Base-by-base conservation (phyloP, 2,888 invertebrate species). In the Horisme vitalbata region DNA sequence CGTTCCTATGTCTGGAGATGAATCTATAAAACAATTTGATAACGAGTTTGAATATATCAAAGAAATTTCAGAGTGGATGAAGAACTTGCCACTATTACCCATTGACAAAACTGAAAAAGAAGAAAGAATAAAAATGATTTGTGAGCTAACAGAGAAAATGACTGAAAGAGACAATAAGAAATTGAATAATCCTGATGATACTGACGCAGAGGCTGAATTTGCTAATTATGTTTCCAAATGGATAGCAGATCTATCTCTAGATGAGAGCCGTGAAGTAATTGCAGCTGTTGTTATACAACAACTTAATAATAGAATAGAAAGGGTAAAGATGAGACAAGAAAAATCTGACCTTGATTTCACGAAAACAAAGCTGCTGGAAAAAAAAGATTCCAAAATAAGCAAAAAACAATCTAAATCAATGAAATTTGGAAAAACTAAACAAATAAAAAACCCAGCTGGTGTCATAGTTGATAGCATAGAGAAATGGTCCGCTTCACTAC, bases 61-160 rank as follows among this genome's bases (percentile, higher is more conserved):
- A 58, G 78, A 82, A 60, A 79, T 83, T 51, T 59, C 70, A 13
- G 73, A 79, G 14, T 83, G 81, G 81, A 45, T 83, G 21, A 72
- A 75, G 52, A 78, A 77, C 52, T 58, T 83, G 27, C 77, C 81
- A 1, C 44, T 83, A 2, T 33, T 68, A 38, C 60, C 71, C 4
- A 45, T 69, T 28, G 58, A 57, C 10, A n/a, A 56, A 5, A 38
- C 52, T 35, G 51, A 65, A 26, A 51, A 64, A 10, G 47, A 65
- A 21, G 31, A 46, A 21, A 67, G 63, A 44, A 54, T 67, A 1
- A 58, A 47, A 53, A 69, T 71, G 62, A 69, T 82, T 3, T 63
- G 61, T 34, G 68, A 74, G n/a, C 59, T 83, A 43, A 66, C 77
- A 32, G 68, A 76, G 44, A 70, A 69, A 47, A 62, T 81, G 41